These are phyloP conservation scores for Heteropelma amictum DNA, from an alignment of 2,888 invertebrate genomes.

Conservation along the genomic window DNA sequence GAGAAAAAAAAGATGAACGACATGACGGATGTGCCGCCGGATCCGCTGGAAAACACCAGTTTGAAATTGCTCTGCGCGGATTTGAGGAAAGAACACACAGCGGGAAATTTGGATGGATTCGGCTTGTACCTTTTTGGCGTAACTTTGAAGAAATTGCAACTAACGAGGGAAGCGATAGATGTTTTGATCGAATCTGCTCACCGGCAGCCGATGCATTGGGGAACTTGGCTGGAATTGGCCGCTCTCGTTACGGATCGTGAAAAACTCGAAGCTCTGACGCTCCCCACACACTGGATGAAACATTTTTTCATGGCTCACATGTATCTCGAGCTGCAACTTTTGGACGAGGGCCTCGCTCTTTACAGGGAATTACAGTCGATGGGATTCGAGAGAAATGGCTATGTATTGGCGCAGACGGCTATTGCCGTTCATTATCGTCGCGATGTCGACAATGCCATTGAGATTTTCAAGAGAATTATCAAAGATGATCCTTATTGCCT, in stretches of 20 bases:
- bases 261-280: conserved; percentile 82
- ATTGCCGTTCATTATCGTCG: conserved; percentile 94
- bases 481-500: conserved; percentile 94
- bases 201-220: conserved; percentile 93
- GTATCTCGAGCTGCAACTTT: conserved; percentile 92
- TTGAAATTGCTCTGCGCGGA: conserved; percentile 81
- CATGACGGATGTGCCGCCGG: conserved; percentile 84
- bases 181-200: conserved; percentile 89
- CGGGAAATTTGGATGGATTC: conserved; percentile 89
- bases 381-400: conserved; percentile 93
- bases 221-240: conserved; percentile 95
- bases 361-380: conserved; percentile 87
- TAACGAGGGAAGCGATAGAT: conserved; percentile 87
- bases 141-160: conserved; percentile 91
- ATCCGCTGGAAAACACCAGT: conserved; percentile 79
- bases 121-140: conserved; percentile 93
- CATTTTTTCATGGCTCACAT: conserved; percentile 94
- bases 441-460: conserved; percentile 94
- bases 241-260: conserved; percentile 90
- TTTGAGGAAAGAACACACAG: conserved; percentile 81
- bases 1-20: conserved; percentile 95
- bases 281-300: conserved; percentile 96
- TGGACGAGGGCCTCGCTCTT: conserved; percentile 92
- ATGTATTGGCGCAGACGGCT: conserved; percentile 94
- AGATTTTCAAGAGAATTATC: conserved; percentile 89